These are phyloP conservation scores for Drosophila kokeensis DNA, from an alignment of 2,888 invertebrate genomes.

Conservation along the genomic window DNA sequence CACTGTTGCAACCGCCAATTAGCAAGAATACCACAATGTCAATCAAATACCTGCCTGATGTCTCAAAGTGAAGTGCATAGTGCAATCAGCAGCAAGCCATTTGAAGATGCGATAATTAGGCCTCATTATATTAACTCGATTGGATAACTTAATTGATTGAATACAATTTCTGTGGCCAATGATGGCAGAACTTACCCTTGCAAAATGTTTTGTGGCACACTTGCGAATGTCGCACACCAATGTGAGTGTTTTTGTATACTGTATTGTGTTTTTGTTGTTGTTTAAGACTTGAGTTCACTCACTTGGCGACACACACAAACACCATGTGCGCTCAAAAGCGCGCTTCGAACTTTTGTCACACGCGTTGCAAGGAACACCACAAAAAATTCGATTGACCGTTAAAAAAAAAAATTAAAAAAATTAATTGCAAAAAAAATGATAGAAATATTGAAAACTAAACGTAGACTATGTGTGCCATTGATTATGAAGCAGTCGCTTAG, in stretches of 20 bases:
- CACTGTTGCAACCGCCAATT: neutral
- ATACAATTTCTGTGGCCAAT: slow-evolving; percentile 29
- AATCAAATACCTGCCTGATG: neutral
- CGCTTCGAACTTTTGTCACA: slow-evolving; percentile 40
- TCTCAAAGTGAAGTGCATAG: slow-evolving; percentile 28
- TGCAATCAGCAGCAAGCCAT: slow-evolving; percentile 22
- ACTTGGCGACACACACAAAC: slow-evolving; percentile 12
- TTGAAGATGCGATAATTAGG: slow-evolving; percentile 29
- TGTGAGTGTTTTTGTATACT: slow-evolving; percentile 10
- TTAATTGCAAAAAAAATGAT: neutral
- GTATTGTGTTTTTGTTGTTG: slow-evolving; percentile 13
- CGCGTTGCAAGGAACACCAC: slow-evolving; percentile 35
- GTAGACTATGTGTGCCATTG: slow-evolving; percentile 8
- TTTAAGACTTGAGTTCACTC: slow-evolving; percentile 43
- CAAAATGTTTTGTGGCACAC: slow-evolving; percentile 4
- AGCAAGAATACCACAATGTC: neutral
- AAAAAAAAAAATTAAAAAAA: slow-evolving; percentile 18
- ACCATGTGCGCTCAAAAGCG: slow-evolving; percentile 50
- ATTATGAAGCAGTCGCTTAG: slow-evolving; percentile 5
- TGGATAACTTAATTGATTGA: slow-evolving; percentile 22
- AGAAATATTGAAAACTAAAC: slow-evolving; percentile 4
- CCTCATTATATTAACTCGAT: slow-evolving; percentile 21
- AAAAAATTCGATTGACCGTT: slow-evolving; percentile 12
- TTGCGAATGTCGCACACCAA: slow-evolving; percentile 3
- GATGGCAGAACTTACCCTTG: slow-evolving; percentile 38